Conservation (phyloP, 2,888 invertebrate genomes). For the Macropis europaea region DNA sequence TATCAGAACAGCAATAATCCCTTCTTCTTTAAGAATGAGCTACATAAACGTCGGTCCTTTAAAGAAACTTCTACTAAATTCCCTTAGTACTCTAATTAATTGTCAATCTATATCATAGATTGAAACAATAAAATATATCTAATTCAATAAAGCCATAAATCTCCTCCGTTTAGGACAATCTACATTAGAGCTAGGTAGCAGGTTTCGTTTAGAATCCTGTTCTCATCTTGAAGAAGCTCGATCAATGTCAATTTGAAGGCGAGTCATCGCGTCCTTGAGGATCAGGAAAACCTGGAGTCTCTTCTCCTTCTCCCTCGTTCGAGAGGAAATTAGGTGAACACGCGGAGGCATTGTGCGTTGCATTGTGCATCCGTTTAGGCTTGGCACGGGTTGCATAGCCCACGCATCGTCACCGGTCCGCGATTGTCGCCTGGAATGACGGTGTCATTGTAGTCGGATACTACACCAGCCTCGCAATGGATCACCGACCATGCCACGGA, state of each 20-base stretch:
- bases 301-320: background rate
- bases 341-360: constrained; percentile 30
- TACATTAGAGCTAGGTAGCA: too few relatives aligned
- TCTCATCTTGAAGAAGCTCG: background rate
- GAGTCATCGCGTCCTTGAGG: constrained; percentile 47
- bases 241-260: constrained; percentile 11
- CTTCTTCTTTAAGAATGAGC: too few relatives aligned
- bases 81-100: too few relatives aligned
- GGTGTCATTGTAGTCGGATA: constrained; percentile 54
- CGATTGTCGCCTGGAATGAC: constrained; percentile 63
- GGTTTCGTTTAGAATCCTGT: constrained; percentile 6
- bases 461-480: constrained; percentile 62
- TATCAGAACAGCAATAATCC: too few relatives aligned
- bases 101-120: too few relatives aligned
- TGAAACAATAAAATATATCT: too few relatives aligned
- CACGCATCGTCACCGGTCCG: constrained; percentile 62
- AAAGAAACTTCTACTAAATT: too few relatives aligned
- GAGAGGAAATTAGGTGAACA: background rate
- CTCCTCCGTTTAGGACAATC: too few relatives aligned
- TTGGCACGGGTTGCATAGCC: constrained; percentile 68
- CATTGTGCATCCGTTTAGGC: constrained; percentile 68
- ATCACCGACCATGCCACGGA: constrained; percentile 66
- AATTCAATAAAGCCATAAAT: too few relatives aligned
- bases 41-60: too few relatives aligned
- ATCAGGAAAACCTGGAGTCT: constrained; percentile 12